Evolutionary conservation across 1,140 invertebrate species (phyloP).

Genomic region (Drosophila pruinosa): DNA sequence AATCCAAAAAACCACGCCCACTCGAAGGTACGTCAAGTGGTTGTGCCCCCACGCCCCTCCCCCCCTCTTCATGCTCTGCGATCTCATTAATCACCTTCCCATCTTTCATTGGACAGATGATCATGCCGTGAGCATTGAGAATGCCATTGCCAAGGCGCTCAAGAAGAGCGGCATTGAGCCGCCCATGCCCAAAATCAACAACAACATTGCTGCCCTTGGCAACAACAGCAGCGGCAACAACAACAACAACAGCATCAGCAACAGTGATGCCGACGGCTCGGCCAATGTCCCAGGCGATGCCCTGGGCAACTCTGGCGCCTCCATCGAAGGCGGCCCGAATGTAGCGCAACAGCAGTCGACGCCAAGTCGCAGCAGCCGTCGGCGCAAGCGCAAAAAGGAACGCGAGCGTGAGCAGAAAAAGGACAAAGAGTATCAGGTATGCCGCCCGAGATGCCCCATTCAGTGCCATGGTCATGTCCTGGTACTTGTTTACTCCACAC

Average conservation of each 20-base stretch:
- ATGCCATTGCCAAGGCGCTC: slow-evolving; percentile 88
- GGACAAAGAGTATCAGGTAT: slow-evolving; percentile 61
- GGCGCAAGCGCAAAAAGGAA: slow-evolving; percentile 82
- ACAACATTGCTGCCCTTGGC: slow-evolving; percentile 5
- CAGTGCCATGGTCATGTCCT: not conserved
- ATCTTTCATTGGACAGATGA: too few species aligned
- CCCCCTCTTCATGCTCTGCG: not conserved
- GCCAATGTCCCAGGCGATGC: not conserved
- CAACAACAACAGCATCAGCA: slow-evolving; percentile 1
- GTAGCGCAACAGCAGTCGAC: slow-evolving; percentile 22
- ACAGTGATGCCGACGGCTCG: not conserved
- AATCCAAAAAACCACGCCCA: slow-evolving; percentile 59
- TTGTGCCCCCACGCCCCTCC: too few species aligned
- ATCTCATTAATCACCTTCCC: slow-evolving; percentile 55
- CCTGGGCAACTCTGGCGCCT: not conserved
- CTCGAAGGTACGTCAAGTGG: slow-evolving; percentile 62
- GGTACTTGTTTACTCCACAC: not conserved
- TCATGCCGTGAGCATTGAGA: slow-evolving; percentile 90
- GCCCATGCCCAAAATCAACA: slow-evolving; percentile 72
- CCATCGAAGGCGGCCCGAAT: not conserved
- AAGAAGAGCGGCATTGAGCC: slow-evolving; percentile 84
- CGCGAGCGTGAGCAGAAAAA: slow-evolving; percentile 79
- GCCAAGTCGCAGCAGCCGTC: slow-evolving; percentile 77
- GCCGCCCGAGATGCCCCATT: not conserved
- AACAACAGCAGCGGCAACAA: not conserved